Percentiles rank a stretch among this genome's conserved stretches.
phyloP scores from a whole-genome alignment of 2,888 invertebrate species.

The Agonopterix subpropinquella region DNA sequence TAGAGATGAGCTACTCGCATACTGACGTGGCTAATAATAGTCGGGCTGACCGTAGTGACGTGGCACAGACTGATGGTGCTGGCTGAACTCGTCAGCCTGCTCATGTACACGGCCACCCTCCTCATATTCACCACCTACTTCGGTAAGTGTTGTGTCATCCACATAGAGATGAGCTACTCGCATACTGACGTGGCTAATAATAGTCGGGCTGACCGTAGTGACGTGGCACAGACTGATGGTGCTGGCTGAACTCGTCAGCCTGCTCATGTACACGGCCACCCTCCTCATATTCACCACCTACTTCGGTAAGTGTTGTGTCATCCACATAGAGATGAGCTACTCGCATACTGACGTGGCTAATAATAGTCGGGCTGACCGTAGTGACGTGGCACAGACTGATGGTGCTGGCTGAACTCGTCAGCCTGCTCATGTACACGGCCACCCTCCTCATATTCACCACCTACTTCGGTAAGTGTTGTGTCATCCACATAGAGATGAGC shows the following conservation, averaged over 20 bases:
- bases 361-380: slow-evolving; percentile 98
- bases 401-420: slow-evolving; percentile 94
- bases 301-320: slow-evolving; percentile 88
- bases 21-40: slow-evolving; percentile 98
- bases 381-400: slow-evolving; percentile 98
- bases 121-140: slow-evolving; percentile 94
- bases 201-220: slow-evolving; percentile 97
- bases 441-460: slow-evolving; percentile 93
- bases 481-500: too few relatives aligned
- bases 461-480: slow-evolving; percentile 89
- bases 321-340: slow-evolving; percentile 99
- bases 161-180: too few relatives aligned
- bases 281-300: slow-evolving; percentile 92
- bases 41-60: slow-evolving; percentile 95
- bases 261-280: slow-evolving; percentile 91
- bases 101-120: slow-evolving; percentile 90
- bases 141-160: slow-evolving; percentile 80
- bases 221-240: slow-evolving; percentile 99
- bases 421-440: too few relatives aligned
- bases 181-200: slow-evolving; percentile 78
- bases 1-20: slow-evolving; percentile 98
- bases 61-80: slow-evolving; percentile 98
- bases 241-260: slow-evolving; percentile 92
- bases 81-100: slow-evolving; percentile 93
- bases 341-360: slow-evolving; percentile 97